These are phyloP conservation scores for Carettochelys insculpta DNA, from an alignment of 2,113 vertebrate species.

Conservation along the genomic window DNA sequence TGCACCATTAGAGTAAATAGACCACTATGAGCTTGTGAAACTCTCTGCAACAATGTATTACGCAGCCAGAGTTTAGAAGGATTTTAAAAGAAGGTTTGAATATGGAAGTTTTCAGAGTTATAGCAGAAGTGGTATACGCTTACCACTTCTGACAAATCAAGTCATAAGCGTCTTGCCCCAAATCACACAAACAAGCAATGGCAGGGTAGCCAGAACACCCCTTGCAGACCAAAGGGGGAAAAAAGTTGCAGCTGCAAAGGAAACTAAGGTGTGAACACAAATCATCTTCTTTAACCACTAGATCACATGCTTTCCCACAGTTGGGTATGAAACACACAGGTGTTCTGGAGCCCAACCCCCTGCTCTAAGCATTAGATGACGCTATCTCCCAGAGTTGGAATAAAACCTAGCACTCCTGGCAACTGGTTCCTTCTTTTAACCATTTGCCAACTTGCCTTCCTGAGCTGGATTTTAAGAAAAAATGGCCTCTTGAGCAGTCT, in stretches of 20 bases:
- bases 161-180: neutral
- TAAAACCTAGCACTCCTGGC: neutral
- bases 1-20: neutral
- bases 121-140: neutral
- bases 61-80: neutral
- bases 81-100: rapidly evolving
- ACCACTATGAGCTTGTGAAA: neutral
- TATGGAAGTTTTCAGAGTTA: neutral
- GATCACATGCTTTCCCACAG: neutral
- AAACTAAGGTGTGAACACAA: neutral
- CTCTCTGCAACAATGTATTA: neutral
- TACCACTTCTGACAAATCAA: neutral
- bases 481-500: too few species aligned
- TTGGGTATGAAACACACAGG: neutral
- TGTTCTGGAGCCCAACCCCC: neutral
- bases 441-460: neutral
- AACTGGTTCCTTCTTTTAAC: neutral
- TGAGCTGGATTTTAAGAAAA: neutral
- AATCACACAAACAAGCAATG: rapidly evolving
- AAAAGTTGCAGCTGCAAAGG: too few species aligned
- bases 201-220: neutral
- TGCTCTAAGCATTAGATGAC: neutral
- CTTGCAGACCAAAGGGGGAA: too few species aligned
- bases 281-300: neutral
- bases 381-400: neutral